Conservation (phyloP, 1,140 invertebrate genomes). For the Asbolus verrucosus region DNA sequence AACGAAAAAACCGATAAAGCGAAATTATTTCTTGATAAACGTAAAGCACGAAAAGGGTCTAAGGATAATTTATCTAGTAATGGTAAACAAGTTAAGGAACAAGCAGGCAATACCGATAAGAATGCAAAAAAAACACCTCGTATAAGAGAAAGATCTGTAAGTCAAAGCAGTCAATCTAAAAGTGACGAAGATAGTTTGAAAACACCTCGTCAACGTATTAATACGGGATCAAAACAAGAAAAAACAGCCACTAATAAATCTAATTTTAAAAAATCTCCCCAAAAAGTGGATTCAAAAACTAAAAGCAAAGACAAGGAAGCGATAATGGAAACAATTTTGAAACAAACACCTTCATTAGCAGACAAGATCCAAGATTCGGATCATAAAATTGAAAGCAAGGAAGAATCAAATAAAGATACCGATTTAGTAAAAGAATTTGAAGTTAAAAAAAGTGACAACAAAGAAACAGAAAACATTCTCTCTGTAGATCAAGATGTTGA, state of each 20-base stretch:
- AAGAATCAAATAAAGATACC: too few relatives aligned
- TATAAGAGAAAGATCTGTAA: slow-evolving; percentile 12
- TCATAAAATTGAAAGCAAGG: too few relatives aligned
- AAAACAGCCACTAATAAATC: slow-evolving; percentile 7
- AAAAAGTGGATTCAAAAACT: too few relatives aligned
- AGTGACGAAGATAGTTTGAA: not conserved
- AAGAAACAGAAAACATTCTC: too few relatives aligned
- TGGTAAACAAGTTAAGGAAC: slow-evolving; percentile 15
- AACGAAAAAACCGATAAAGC: slow-evolving; percentile 34
- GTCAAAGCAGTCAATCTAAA: not conserved
- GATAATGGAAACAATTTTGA: too few relatives aligned
- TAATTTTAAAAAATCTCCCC: not conserved
- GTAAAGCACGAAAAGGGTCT: slow-evolving; percentile 1
- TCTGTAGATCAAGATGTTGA: slow-evolving; percentile 14
- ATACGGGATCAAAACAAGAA: slow-evolving; percentile 12
- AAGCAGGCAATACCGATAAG: not conserved
- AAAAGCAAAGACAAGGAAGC: too few relatives aligned
- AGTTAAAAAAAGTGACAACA: too few relatives aligned
- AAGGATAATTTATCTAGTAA: slow-evolving; percentile 4
- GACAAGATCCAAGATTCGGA: too few relatives aligned
- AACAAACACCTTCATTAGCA: too few relatives aligned
- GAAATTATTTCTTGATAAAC: slow-evolving; percentile 42
- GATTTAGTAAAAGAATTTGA: too few relatives aligned
- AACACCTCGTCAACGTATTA: slow-evolving; percentile 6
- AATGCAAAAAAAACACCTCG: slow-evolving; percentile 10